Evolutionary conservation across 2,113 vertebrate genomes (phyloP).

Genomic region (Ptilonorhynchus violaceus): DNA sequence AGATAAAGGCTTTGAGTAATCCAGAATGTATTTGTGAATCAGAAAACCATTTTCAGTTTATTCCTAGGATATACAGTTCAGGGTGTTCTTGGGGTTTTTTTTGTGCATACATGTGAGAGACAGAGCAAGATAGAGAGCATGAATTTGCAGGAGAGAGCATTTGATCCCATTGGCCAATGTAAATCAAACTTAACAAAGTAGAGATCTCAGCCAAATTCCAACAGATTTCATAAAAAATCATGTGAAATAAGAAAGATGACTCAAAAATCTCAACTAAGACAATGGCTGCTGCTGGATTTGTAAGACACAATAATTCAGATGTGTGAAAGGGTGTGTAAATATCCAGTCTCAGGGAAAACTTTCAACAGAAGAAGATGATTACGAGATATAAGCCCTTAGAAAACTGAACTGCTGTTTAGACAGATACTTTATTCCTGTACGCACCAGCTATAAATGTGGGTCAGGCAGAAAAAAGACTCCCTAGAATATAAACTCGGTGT

Average conservation of each 20-base stretch:
- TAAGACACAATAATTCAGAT: background rate
- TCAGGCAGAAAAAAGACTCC: background rate
- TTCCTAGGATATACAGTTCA: background rate
- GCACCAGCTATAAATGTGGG: background rate
- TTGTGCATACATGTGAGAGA: background rate
- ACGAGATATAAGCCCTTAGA: background rate
- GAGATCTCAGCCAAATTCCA: background rate
- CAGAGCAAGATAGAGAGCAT: background rate
- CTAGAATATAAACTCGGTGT: background rate
- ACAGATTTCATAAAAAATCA: background rate
- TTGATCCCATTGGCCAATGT: background rate
- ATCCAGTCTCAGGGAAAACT: background rate
- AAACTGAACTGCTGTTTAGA: background rate
- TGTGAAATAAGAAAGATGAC: background rate
- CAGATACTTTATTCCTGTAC: background rate
- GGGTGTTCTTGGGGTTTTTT: background rate
- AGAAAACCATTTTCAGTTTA: background rate
- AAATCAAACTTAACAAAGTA: background rate
- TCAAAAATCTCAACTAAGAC: background rate
- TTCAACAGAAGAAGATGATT: background rate
- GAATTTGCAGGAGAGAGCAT: background rate
- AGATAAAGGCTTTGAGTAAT: background rate
- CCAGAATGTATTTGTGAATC: background rate
- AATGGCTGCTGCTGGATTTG: background rate
- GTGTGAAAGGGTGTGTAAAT: background rate